Percentiles rank a stretch among this genome's conserved stretches.
Evolutionary conservation across 2,888 invertebrate genomes (phyloP).

Genomic region (Chamaedrilus cognettii): DNA sequence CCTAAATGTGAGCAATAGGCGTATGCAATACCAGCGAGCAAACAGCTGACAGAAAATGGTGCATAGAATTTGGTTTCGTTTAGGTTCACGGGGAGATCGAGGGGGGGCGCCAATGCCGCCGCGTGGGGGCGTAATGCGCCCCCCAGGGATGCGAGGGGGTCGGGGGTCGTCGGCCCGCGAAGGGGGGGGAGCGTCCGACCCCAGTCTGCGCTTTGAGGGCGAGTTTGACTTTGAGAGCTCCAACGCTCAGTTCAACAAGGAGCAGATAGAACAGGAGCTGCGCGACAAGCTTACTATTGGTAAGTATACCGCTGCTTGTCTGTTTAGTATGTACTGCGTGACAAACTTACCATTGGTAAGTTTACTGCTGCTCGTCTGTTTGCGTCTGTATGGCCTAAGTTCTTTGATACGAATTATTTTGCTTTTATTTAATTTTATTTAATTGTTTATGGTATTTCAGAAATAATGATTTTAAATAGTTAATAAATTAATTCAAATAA

Average conservation of each 20-base stretch:
- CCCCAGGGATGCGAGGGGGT: neutral
- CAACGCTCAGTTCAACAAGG: slow-evolving; percentile 87
- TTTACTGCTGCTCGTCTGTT: neutral
- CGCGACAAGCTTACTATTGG: slow-evolving; percentile 76
- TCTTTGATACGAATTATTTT: no score
- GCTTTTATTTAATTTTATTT: no score
- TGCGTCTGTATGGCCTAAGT: no score
- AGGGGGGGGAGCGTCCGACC: slow-evolving; percentile 28
- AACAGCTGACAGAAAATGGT: no score
- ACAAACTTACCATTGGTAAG: slow-evolving; percentile 75
- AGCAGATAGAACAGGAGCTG: slow-evolving; percentile 78
- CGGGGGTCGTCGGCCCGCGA: neutral
- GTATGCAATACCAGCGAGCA: no score
- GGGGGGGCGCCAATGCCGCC: neutral
- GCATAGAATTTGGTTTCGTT: no score
- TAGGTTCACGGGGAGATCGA: neutral
- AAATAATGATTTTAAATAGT: no score
- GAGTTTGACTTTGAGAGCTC: slow-evolving; percentile 99
- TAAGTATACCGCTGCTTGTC: slow-evolving; percentile 13
- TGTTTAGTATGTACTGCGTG: slow-evolving; percentile 69
- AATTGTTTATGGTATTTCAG: neutral
- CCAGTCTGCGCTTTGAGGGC: slow-evolving; percentile 81
- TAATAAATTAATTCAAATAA: no score
- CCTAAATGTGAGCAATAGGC: no score
- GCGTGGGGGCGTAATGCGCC: neutral